Base-by-base conservation (phyloP, 2,888 invertebrate species). In the Cosmia trapezina region DNA sequence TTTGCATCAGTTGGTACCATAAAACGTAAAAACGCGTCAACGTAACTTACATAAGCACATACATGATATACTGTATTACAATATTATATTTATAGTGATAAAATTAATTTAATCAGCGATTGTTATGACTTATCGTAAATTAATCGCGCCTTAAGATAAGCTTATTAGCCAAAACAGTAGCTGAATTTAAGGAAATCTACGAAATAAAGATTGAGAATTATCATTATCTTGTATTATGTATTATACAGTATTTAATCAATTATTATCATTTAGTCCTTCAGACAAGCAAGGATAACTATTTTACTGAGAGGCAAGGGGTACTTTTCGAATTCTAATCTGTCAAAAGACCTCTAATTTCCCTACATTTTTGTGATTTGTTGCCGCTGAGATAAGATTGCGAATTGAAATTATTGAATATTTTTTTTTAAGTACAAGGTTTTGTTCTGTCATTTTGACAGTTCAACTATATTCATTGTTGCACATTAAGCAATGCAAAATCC, bases 111-210 rank as follows among this genome's bases (percentile, higher is more conserved):
- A 19, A n/a, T n/a, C 1, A 6, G 7, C n/a, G 51, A 47, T 67
- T 53, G 8, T 53, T 59, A 19, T 11, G n/a, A 33, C 28, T 47
- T 41, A 67, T 76, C 68, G 47, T 12, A n/a, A 59, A 59, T 33
- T 71, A 59, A 71, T 71, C 71, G n/a, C 51, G 14, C 1, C 19
- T 49, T 43, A 14, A 19, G 57, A 70, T 70, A 37, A 4, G n/a
- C 9, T 22, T 53, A 17, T 47, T 33, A 47, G 41, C n/a, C 43
- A 28, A 76, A 76, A 59, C 76, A 59, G 73, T 59, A 76, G 76
- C 68, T n/a, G 5, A 28, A 41, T 28, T 37, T n/a, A 66, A 41
- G 45, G n/a, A 53, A 14, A n/a, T 74, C 17, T 33, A 41, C 2
- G 11, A 47, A 56, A 14, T 49, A 56, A 74, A 12, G 19, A 73